These are phyloP conservation scores for Pammene aurita DNA, from an alignment of 2,888 invertebrate species.

Conservation along the genomic window DNA sequence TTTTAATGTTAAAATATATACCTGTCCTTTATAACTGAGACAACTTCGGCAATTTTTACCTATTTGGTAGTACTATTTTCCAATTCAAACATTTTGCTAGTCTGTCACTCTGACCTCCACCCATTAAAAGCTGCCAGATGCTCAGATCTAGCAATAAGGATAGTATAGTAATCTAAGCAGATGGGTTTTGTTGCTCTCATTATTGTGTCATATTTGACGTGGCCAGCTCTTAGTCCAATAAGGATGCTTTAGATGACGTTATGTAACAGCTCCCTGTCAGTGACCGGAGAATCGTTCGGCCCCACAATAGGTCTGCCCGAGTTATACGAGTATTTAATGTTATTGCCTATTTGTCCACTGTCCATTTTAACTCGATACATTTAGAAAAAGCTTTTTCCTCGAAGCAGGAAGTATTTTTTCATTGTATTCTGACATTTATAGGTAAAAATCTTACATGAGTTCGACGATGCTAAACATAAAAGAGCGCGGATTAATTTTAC, in stretches of 20 bases:
- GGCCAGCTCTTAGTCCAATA: too few species aligned
- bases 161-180: too few species aligned
- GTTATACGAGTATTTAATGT: slow-evolving; percentile 30
- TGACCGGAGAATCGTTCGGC: slow-evolving; percentile 1
- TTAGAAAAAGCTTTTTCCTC: not conserved
- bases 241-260: not conserved
- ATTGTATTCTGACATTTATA: not conserved
- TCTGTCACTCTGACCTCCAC: too few species aligned
- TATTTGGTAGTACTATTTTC: too few species aligned
- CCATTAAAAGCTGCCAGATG: too few species aligned
- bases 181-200: too few species aligned
- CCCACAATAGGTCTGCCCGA: slow-evolving; percentile 14
- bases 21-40: too few species aligned
- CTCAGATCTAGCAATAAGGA: too few species aligned
- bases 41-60: too few species aligned
- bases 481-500: slow-evolving; percentile 22
- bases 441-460: not conserved
- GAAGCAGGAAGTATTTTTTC: not conserved
- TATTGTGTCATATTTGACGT: too few species aligned
- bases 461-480: slow-evolving; percentile 9
- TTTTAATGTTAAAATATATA: too few species aligned
- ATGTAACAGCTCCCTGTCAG: slow-evolving; percentile 1
- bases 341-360: slow-evolving; percentile 15
- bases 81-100: too few species aligned
- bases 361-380: slow-evolving; percentile 15